Percentiles rank a stretch among this genome's conserved stretches.
Conservation (phyloP, 2,113 vertebrate genomes). For the Oenanthe melanoleuca region DNA sequence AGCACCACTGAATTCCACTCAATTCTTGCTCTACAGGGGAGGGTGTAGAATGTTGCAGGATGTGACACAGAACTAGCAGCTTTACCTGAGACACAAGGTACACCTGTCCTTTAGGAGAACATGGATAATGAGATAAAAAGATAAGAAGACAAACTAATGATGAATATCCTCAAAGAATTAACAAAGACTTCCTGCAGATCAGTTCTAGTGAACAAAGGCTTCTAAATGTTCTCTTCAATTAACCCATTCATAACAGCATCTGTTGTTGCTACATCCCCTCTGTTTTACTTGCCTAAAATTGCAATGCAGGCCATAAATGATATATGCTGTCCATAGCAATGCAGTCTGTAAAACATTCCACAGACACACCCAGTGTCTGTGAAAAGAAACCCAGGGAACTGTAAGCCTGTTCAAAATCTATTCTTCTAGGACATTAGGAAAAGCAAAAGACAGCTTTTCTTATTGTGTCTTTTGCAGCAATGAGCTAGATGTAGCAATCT, state of each 20-base stretch:
- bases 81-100: not conserved
- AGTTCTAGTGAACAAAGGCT: not conserved
- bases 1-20: not conserved
- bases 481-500: not conserved
- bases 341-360: not conserved
- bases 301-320: not conserved
- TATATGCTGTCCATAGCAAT: not conserved
- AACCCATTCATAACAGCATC: not conserved
- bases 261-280: not conserved
- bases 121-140: not conserved
- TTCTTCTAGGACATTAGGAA: rapidly evolving
- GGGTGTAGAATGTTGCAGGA: not conserved
- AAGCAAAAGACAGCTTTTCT: not conserved
- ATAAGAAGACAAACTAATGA: not conserved
- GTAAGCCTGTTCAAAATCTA: not conserved
- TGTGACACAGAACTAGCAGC: not conserved
- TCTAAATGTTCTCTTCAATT: not conserved
- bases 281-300: not conserved
- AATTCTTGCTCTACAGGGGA: not conserved
- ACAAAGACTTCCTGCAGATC: not conserved
- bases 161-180: not conserved
- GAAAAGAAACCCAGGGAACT: not conserved
- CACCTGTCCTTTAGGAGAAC: not conserved
- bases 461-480: not conserved
- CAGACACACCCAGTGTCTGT: not conserved